Percentiles rank a stretch among this genome's conserved stretches.
Evolutionary conservation across 2,113 vertebrate species (phyloP).

Genomic region (Anoplopoma fimbria): DNA sequence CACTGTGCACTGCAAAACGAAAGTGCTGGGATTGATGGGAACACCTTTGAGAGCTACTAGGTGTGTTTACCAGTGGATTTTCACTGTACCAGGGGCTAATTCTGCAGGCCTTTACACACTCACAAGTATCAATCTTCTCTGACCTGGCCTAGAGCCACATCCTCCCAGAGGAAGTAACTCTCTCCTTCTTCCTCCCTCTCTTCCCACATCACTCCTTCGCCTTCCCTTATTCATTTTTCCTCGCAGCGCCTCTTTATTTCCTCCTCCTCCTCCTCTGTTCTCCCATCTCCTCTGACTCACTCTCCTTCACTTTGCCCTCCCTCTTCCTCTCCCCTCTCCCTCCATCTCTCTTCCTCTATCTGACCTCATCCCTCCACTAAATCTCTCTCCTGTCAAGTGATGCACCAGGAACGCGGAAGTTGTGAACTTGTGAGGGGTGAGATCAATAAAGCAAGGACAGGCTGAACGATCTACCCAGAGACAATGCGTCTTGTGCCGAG

Average conservation of each 20-base stretch:
- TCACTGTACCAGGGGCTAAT: constrained; percentile 66
- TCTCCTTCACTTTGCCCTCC: constrained; percentile 38
- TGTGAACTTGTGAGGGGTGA: constrained; percentile 83
- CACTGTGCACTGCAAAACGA: constrained; percentile 10
- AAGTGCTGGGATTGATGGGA: constrained; percentile 57
- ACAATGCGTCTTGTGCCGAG: constrained; percentile 75
- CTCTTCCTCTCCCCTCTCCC: constrained; percentile 39
- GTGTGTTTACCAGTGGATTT: constrained; percentile 77
- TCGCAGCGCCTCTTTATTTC: constrained; percentile 28
- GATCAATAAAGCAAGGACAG: constrained; percentile 87
- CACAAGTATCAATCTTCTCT: constrained; percentile 78
- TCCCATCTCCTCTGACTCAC: constrained; percentile 47
- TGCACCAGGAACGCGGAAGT: constrained; percentile 82
- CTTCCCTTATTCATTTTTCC: constrained; percentile 22
- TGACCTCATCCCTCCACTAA: constrained; percentile 85
- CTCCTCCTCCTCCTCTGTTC: constrained; percentile 32
- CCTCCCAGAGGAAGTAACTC: constrained; percentile 73
- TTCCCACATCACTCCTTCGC: constrained; percentile 25
- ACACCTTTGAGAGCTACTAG: constrained; percentile 70
- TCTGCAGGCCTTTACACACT: constrained; percentile 68
- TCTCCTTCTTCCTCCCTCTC: constrained; percentile 46
- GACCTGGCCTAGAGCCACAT: constrained; percentile 66
- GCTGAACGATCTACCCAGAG: constrained; percentile 78
- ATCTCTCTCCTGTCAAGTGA: constrained; percentile 82
- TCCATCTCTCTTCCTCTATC: constrained; percentile 74